phyloP scores from a whole-genome alignment of 2,797 vertebrate species.

The Falco biarmicus region DNA sequence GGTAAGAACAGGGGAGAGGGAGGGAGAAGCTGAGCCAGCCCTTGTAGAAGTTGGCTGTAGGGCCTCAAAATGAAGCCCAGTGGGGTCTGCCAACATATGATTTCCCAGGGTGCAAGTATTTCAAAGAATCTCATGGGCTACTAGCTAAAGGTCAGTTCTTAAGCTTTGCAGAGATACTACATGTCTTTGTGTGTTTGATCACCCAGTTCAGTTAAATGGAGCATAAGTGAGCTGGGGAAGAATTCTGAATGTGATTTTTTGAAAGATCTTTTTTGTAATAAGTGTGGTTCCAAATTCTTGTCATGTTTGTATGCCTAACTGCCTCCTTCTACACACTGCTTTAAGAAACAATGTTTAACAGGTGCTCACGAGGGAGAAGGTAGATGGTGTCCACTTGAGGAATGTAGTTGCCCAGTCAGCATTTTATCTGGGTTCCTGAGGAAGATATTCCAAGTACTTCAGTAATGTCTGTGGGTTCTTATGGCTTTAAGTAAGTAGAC shows the following conservation, averaged over 20 bases:
- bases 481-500: neutral
- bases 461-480: neutral
- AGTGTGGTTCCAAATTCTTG: neutral
- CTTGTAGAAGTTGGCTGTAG: neutral
- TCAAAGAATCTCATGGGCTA: neutral
- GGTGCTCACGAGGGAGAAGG: neutral
- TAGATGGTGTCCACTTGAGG: neutral
- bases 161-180: neutral
- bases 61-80: neutral
- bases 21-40: neutral
- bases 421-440: neutral
- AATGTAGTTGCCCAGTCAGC: neutral
- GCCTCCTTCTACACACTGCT: neutral
- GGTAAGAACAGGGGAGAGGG: neutral
- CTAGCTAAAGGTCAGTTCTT: neutral
- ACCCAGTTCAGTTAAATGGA: neutral
- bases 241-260: neutral
- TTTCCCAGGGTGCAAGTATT: neutral
- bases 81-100: neutral
- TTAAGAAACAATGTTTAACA: neutral
- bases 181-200: neutral
- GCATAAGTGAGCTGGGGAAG: neutral
- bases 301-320: accelerated
- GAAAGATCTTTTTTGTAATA: neutral
- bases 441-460: neutral